Base-by-base conservation (phyloP, 2,888 invertebrate species). In the Archips xylosteana region DNA sequence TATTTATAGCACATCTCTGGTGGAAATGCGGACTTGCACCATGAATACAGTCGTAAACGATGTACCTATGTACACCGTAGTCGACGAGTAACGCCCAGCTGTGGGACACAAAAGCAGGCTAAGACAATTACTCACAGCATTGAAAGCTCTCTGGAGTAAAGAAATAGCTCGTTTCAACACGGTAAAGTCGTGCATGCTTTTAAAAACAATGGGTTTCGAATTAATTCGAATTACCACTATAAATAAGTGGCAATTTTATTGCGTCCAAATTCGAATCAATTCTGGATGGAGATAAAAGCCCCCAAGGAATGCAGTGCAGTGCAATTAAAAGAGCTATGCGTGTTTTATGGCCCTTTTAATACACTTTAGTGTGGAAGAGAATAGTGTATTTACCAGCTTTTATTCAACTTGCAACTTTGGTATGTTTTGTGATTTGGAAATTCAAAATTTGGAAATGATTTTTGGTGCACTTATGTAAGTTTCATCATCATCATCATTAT, bases 171-270 rank as follows among this genome's bases (percentile, higher is more conserved):
- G 12, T 32, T 57, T 12, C 32, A 4, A 57, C 32, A 57, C 57
- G 57, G 23, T 6, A 23, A 54, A 54, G 54, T 15, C 9, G 54
- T 4, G 13, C 13, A 49, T 6, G 2, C 51, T 54, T 51, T 51
- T 15, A 15, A 54, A 54, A 54, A 54, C n/a, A 54, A 54, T 9
- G 54, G 15, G n/a, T 49, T 4, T 0, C 54, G 9, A 57, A 57
- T 32, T 57, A 12, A 57, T 57, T n/a, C 3, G 2, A 32, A 32
- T 32, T 32, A 32, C 57, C 32, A 12, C 9, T 42, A 9, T 54
- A 54, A 54, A 57, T 57, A 57, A 57, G 32, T 57, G 32, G 57
- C 57, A 62, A 45, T 45, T 62, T 62, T 62, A 62, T n/a, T 42
- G 62, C 62, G 9, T 32, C 62, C 45, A 15, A 42, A 45, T 45